Evolutionary conservation across 2,113 vertebrate genomes (phyloP), one percentile per base, ranked within the genome.

Genomic region (Phalacrocorax brasilianus): DNA sequence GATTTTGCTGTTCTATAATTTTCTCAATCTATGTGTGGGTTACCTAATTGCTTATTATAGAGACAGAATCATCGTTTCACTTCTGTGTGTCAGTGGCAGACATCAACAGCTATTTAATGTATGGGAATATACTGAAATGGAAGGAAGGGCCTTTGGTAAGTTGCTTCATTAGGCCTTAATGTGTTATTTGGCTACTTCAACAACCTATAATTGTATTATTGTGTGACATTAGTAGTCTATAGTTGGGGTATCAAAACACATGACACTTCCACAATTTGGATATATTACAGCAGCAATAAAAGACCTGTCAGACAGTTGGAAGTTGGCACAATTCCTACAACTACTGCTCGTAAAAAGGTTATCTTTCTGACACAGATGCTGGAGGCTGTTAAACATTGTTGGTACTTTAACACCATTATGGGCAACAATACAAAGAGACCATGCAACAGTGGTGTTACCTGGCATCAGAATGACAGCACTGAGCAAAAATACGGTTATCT

Each of bases 381-480:
- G 56, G 11, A n/a, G 44, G 35, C 26, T 83, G 3, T 83, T 77
- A 45, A 52, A 66, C 2, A 4, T 33, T 56, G 23, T 12, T 86
- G 21, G 12, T 68, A 61, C 45, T 76, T 83, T 27, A 79, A 28
- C 33, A 77, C 28, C 8, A 19, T 47, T 75, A 23, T 32, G 15
- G 30, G 21, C 14, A 67, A 20, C 27, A 40, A 21, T 32, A 49
- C 0, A 0, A 85, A 83, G 63, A 77, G 26, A 63, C 4, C 22
- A 58, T 83, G 42, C 35, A 52, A 26, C 12, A 28, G 38, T 44
- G 47, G 20, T 67, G 42, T 32, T 55, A 45, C 19, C 14, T 73
- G 86, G 27, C 15, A n/a, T 56, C 24, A 35, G 45, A 66, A 76
- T 35, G 28, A 50, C 19, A 72, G 40, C 33, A 28, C 24, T 76